Percentiles rank a stretch among this genome's conserved stretches.
Evolutionary conservation across 2,888 invertebrate genomes (phyloP).

Genomic region (Orchesellides sinensis): DNA sequence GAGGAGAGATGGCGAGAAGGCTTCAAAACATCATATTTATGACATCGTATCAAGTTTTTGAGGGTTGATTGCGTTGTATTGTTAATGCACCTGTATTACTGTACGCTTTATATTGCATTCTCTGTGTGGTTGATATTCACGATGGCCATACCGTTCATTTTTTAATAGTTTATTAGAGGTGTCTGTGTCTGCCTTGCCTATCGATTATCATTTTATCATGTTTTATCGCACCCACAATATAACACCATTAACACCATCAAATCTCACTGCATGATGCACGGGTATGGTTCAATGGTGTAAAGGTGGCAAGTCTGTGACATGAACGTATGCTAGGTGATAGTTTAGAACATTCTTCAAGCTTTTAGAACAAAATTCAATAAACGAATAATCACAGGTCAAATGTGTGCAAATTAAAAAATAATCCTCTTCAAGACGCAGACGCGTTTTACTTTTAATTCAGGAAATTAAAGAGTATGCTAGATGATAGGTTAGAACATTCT

Average conservation of each 20-base stretch:
- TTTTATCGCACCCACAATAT: neutral
- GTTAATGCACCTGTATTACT: neutral
- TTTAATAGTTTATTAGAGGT: neutral
- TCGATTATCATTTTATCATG: neutral
- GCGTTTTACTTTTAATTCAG: too few species aligned
- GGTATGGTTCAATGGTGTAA: neutral
- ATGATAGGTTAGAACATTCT: too few species aligned
- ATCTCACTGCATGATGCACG: too few species aligned
- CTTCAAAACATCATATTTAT: slow-evolving; percentile 43
- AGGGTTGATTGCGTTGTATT: slow-evolving; percentile 8
- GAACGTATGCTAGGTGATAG: too few species aligned
- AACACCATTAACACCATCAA: neutral
- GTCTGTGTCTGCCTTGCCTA: neutral
- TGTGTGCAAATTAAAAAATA: too few species aligned
- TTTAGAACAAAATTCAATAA: too few species aligned
- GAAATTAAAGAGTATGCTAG: too few species aligned
- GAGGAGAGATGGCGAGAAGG: slow-evolving; percentile 44
- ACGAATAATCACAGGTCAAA: too few species aligned
- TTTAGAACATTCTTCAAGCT: too few species aligned
- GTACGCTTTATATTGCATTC: too few species aligned
- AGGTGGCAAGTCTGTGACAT: neutral
- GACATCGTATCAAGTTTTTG: slow-evolving; percentile 18
- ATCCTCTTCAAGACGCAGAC: too few species aligned
- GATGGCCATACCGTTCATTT: neutral
- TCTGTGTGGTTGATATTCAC: too few species aligned